Conservation (phyloP, 2,888 invertebrate species). For the Masnerella sp. region DNA sequence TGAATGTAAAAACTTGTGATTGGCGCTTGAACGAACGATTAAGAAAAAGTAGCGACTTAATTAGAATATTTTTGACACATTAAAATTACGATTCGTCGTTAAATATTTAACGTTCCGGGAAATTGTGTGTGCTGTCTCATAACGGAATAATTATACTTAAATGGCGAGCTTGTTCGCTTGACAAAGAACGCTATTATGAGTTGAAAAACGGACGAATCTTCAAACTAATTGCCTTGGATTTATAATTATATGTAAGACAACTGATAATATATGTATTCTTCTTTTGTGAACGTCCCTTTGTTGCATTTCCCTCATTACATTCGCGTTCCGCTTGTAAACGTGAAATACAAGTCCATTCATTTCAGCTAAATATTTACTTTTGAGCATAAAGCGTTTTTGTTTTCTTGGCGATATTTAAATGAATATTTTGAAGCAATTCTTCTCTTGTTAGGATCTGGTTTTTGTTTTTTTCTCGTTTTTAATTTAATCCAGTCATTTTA, state of each 20-base stretch:
- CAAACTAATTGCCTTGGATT: constrained; percentile 38
- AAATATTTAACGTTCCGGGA: constrained; percentile 1
- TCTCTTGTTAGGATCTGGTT: too few relatives aligned
- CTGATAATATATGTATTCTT: constrained; percentile 18
- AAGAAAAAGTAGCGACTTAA: neutral
- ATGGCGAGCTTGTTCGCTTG: neutral
- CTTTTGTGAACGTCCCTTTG: constrained; percentile 25
- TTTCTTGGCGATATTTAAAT: too few relatives aligned
- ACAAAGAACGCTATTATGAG: constrained; percentile 17
- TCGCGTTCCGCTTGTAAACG: neutral
- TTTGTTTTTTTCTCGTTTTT: neutral
- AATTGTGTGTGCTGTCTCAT: neutral
- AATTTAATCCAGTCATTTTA: neutral
- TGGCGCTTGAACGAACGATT: neutral
- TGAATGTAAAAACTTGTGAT: too few relatives aligned
- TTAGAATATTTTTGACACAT: too few relatives aligned
- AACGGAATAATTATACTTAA: constrained; percentile 18
- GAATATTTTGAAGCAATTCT: too few relatives aligned
- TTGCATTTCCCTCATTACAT: constrained; percentile 1
- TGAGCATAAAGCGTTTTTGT: too few relatives aligned
- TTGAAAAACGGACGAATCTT: constrained; percentile 29
- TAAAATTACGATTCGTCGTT: constrained; percentile 2
- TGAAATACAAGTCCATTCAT: neutral
- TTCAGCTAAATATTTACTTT: neutral
- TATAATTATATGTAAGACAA: constrained; percentile 38